Evolutionary conservation across 2,113 vertebrate genomes (phyloP).

Genomic region (Planiliza haematocheilus): DNA sequence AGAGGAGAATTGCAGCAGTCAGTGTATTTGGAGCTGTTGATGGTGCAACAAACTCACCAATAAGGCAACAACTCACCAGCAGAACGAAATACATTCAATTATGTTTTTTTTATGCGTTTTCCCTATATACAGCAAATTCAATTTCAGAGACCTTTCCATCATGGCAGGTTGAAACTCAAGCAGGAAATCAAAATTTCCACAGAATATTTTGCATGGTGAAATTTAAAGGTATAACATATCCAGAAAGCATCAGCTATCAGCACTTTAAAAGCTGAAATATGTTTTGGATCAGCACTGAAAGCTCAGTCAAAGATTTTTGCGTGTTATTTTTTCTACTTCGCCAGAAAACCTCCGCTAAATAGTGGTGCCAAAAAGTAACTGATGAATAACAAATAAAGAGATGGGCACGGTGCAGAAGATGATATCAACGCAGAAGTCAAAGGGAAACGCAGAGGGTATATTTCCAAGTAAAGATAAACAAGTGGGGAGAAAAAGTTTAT

Average conservation of each 20-base stretch:
- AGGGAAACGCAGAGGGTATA: slow-evolving; percentile 21
- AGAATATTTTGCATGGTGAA: slow-evolving; percentile 1
- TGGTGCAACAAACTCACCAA: too few relatives aligned
- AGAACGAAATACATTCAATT: too few relatives aligned
- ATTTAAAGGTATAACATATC: neutral
- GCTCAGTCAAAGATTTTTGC: neutral
- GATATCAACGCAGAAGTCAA: slow-evolving; percentile 25
- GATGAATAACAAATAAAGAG: slow-evolving; percentile 11
- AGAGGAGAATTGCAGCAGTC: too few relatives aligned
- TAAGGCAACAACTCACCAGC: too few relatives aligned
- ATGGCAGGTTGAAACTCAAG: too few relatives aligned
- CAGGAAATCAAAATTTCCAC: too few relatives aligned
- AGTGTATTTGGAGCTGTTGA: too few relatives aligned
- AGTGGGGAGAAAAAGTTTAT: slow-evolving; percentile 52
- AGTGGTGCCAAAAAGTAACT: slow-evolving; percentile 17
- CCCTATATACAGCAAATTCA: neutral
- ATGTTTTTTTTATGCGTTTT: neutral
- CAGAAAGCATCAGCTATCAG: neutral
- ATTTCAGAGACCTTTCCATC: neutral
- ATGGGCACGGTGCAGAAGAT: slow-evolving; percentile 1
- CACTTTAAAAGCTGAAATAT: slow-evolving; percentile 20
- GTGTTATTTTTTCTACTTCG: neutral
- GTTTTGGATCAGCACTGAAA: slow-evolving; percentile 25
- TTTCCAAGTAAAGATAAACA: slow-evolving; percentile 44
- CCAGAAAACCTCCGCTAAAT: slow-evolving; percentile 11